Evolutionary conservation across 2,797 vertebrate species (phyloP), one percentile per base, ranked within the genome.

Genomic region (Dendrocincla fuliginosa): DNA sequence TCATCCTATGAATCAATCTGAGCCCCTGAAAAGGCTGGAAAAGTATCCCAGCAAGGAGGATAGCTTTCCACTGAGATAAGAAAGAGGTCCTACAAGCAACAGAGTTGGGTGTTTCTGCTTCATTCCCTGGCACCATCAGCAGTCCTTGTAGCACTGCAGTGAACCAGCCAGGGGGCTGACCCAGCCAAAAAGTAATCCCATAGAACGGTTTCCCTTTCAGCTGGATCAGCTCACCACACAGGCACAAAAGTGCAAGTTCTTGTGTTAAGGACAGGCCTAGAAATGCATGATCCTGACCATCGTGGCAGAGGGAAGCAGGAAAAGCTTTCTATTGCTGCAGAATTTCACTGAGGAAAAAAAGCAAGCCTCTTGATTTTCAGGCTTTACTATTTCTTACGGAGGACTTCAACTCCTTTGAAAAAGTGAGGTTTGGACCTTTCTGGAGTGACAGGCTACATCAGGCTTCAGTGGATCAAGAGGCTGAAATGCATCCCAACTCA

Each of bases 401-500:
- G 39, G 17, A 81, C n/a, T 77, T 83, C 64, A 56, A 39, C 35
- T 81, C 71, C 76, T 75, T 61, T 55, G n/a, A 69, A 85, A 85
- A 60, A 91, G 53, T 5, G n/a, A 90, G 15, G 42, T 74, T 60
- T 84, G 53, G 64, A 64, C 75, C 77, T 74, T 42, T 56, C 68
- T 91, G 74, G 81, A 89, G 49, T 76, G 87, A 92, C 84, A 89
- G 65, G 20, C 73, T 75, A 60, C 53, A 86, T 64, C 44, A 82
- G 41, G 19, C 77, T 92, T 84, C 74, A 41, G 42, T 32, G 33
- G 84, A 90, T 87, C 74, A 93, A 84, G 87, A 92, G 46, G 37
- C 11, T 86, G 91, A 94, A 94, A 94, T 37, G 8, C 75, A 95
- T 70, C 87, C 63, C 52, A 91, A 79, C 25, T 75, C 67, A 88